Conservation (phyloP, 2,888 invertebrate species). For the Notodonta ziczac region DNA sequence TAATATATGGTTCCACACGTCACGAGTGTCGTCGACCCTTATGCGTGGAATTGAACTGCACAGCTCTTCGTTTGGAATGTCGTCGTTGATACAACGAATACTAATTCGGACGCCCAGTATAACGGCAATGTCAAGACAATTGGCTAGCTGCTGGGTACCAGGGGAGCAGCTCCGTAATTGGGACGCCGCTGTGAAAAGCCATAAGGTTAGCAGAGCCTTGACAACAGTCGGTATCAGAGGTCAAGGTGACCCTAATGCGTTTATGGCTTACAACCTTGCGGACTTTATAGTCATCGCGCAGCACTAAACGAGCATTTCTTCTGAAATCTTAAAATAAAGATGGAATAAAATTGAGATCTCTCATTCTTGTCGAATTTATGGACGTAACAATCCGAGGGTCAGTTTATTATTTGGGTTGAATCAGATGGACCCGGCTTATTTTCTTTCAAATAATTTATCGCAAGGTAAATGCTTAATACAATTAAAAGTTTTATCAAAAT, state of each 20-base stretch:
- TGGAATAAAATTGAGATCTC: conserved; percentile 46
- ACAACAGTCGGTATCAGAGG: conserved; percentile 59
- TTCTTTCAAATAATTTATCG: neutral
- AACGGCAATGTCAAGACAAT: conserved; percentile 51
- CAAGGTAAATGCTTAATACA: neutral
- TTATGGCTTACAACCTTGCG: conserved; percentile 59
- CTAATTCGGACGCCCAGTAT: conserved; percentile 44
- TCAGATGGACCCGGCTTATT: too few relatives aligned
- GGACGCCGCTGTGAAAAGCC: conserved; percentile 51
- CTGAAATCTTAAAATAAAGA: conserved; percentile 56
- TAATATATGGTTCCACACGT: conserved; percentile 26
- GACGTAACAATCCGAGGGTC: conserved; percentile 9
- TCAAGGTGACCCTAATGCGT: conserved; percentile 70
- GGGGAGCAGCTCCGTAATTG: conserved; percentile 50
- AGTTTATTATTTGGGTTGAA: too few relatives aligned
- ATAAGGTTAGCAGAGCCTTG: conserved; percentile 61
- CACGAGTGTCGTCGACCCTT: conserved; percentile 44
- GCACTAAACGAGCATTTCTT: conserved; percentile 46
- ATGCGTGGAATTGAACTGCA: conserved; percentile 36
- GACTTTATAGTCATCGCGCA: conserved; percentile 65
- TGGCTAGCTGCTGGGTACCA: conserved; percentile 51
- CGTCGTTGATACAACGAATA: conserved; percentile 41
- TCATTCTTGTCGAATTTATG: conserved; percentile 42
- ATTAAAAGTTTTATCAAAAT: neutral
- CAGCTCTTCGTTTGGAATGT: conserved; percentile 37